Evolutionary conservation across 2,113 vertebrate species (phyloP).

Genomic region (Tragelaphus buxtoni): DNA sequence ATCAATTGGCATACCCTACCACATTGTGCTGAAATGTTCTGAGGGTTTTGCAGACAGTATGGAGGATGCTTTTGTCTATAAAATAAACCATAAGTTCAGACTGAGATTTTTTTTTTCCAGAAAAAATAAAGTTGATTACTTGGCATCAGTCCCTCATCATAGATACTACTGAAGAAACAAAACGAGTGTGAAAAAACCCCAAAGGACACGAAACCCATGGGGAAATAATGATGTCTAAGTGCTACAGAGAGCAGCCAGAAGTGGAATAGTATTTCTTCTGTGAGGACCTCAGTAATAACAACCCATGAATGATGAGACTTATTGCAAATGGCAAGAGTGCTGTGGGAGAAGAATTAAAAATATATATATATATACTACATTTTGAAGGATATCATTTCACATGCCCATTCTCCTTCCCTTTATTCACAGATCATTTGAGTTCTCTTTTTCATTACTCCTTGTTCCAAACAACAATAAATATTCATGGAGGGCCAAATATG

Average conservation of each 20-base stretch:
- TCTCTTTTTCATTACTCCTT: not conserved
- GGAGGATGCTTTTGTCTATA: conserved; percentile 56
- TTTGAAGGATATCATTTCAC: not conserved
- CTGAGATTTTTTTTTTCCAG: not conserved
- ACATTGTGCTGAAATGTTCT: conserved; percentile 46
- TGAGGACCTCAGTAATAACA: conserved; percentile 44
- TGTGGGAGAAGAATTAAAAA: not conserved
- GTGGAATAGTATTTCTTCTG: conserved; percentile 44
- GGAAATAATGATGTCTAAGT: conserved; percentile 52
- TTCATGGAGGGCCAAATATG: not conserved
- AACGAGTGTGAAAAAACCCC: not conserved
- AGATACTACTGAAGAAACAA: conserved; percentile 27
- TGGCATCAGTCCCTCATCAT: conserved; percentile 41
- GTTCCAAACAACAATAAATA: conserved; percentile 45
- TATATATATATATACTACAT: too few relatives aligned
- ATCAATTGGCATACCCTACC: conserved; percentile 64
- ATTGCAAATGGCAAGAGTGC: not conserved
- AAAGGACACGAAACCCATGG: conserved; percentile 21
- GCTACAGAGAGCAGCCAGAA: conserved; percentile 28
- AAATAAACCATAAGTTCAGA: conserved; percentile 44
- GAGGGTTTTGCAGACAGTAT: conserved; percentile 43
- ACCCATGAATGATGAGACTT: conserved; percentile 22
- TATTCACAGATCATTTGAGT: conserved; percentile 41
- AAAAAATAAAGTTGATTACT: conserved; percentile 56
- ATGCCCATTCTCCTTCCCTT: not conserved